Evolutionary conservation across 2,888 invertebrate genomes (phyloP), one percentile per base, ranked within the genome.

Genomic region (Sturmia bella): DNA sequence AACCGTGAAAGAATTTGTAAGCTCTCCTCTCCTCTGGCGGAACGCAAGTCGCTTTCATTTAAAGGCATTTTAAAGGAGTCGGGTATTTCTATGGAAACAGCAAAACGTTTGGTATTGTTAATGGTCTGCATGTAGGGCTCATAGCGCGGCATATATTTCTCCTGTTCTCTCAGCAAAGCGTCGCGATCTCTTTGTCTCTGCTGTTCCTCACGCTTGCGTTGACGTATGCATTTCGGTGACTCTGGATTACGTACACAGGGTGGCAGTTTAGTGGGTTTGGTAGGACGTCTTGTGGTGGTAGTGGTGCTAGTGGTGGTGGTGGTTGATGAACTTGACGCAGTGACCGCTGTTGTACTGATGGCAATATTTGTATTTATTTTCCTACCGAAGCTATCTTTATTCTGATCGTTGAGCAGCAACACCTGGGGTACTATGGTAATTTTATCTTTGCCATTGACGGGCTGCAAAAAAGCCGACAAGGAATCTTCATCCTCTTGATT

Each of bases 401-500:
- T 76, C 74, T 89, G 89, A 85, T 91, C 91, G 66, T 89, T 89
- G 2, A 91, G 84, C 17, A 91, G 69, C 80, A 90, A 85, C 9
- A 91, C 90, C 79, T 90, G 90, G 1, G 91, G 90, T 13, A 89
- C 89, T 15, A 89, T 88, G 11, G 89, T 87, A 17, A 89, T 89
- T 75, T 87, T 89, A 27, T 86, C 88, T 3, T 86, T 86, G 2
- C 84, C 84, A 64, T 85, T 85, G 6, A 85, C 85, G 5, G 86
- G 79, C 17, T 85, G 84, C 37, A 88, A 56, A 75, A 87, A 87
- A 4, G 83, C 85, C 48, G 85, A 87, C 75, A 85, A 24, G 3
- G 82, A 82, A 12, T 87, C 85, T 37, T 87, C 86, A 3, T 86
- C 86, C 56, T 86, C 85, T 12, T 89, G 87, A 48, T 88, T 89